phyloP scores from a whole-genome alignment of 2,888 invertebrate genomes.

The Xestobium rufovillosum region DNA sequence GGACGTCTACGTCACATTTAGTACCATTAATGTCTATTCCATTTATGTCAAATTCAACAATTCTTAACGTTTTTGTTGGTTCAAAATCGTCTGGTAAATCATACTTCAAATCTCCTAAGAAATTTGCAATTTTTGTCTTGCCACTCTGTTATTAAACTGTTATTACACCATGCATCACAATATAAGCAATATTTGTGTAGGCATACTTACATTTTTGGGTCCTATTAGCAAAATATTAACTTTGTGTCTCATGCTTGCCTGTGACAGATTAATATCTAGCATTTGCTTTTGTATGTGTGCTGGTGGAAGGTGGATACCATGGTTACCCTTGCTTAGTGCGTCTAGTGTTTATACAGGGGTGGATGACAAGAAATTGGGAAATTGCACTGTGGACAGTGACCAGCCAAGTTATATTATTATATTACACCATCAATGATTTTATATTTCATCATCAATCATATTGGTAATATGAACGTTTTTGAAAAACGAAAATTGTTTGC shows the following conservation, averaged over 20 bases:
- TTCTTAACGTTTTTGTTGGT: not conserved
- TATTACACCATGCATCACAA: not conserved
- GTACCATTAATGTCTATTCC: not conserved
- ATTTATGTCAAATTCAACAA: slow-evolving; percentile 1
- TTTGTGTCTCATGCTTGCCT: slow-evolving; percentile 1
- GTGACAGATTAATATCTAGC: no score
- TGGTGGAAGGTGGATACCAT: no score
- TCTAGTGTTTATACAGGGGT: no score
- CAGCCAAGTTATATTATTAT: no score
- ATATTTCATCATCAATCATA: slow-evolving; percentile 46
- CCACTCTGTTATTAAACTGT: not conserved
- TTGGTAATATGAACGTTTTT: slow-evolving; percentile 44
- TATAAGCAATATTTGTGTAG: no score
- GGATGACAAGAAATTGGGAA: no score
- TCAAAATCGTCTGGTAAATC: not conserved
- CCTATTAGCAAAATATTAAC: not conserved
- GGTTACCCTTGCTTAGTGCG: no score
- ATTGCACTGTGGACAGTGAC: no score
- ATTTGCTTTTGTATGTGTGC: no score
- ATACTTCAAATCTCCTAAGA: not conserved
- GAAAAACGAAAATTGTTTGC: slow-evolving; percentile 44
- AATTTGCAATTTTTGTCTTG: not conserved
- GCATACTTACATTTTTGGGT: not conserved
- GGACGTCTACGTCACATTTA: slow-evolving; percentile 3
- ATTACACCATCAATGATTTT: slow-evolving; percentile 41